Conservation (phyloP, 2,113 vertebrate genomes). For the Chrysemys picta region DNA sequence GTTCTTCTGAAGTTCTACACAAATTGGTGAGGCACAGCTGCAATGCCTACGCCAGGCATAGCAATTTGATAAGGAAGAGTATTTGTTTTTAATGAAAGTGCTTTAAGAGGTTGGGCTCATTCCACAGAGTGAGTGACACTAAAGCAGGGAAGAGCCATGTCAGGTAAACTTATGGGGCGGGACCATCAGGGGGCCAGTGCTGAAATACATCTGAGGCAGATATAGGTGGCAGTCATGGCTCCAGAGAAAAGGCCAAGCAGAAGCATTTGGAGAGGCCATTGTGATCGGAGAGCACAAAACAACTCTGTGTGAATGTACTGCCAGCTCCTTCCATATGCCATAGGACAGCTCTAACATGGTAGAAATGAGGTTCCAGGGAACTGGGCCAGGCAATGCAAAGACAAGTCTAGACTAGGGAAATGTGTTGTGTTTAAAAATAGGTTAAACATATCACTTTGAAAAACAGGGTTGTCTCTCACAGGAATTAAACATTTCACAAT, state of each 20-base stretch:
- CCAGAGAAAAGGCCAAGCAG: not conserved
- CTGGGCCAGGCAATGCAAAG: not conserved
- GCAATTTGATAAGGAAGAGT: not conserved
- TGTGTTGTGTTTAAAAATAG: not conserved
- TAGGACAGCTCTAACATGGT: too few relatives aligned
- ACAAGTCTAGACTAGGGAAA: not conserved
- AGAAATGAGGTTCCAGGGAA: not conserved
- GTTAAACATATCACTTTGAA: not conserved
- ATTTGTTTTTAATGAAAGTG: not conserved
- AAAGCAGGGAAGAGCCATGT: not conserved
- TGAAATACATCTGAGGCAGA: not conserved
- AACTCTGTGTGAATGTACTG: not conserved
- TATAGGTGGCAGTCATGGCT: not conserved
- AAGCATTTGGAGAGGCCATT: not conserved
- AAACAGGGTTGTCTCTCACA: not conserved
- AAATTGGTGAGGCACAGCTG: not conserved
- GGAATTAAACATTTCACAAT: not conserved
- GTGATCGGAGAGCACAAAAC: not conserved
- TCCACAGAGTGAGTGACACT: not conserved
- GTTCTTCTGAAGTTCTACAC: rapidly evolving
- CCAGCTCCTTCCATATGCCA: not conserved
- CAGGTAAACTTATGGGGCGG: not conserved
- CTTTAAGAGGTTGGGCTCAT: not conserved
- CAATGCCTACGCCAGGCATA: not conserved
- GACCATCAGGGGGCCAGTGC: not conserved